A percentile compares a stretch with the other conserved stretches of the same genome.
phyloP scores from a whole-genome alignment of 2,888 invertebrate genomes.

The Meghimatium bilineatum region DNA sequence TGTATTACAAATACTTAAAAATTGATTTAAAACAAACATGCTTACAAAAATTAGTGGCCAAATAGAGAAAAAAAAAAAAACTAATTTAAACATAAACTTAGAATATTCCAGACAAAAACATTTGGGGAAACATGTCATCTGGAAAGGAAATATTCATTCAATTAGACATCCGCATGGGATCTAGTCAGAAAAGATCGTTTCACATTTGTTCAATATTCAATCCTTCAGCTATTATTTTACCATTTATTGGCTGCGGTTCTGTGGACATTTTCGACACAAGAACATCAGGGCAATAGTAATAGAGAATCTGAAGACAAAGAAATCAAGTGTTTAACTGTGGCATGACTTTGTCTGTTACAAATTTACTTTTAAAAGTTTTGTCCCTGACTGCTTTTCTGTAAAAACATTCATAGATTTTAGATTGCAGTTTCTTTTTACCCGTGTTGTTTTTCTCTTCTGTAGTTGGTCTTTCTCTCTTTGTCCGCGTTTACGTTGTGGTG shows the following conservation, averaged over 20 bases:
- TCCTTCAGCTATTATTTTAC: neutral
- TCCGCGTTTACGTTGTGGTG: too few species aligned
- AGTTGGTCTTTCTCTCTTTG: too few species aligned
- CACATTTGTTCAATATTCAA: conserved; percentile 17
- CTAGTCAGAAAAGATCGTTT: neutral
- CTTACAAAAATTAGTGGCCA: too few species aligned
- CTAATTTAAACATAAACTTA: neutral
- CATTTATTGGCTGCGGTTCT: conserved; percentile 10
- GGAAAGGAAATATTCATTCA: conserved; percentile 15
- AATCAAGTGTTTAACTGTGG: neutral
- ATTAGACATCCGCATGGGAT: neutral
- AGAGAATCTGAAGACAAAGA: conserved; percentile 10
- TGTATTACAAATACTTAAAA: too few species aligned
- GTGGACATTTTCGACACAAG: conserved; percentile 13
- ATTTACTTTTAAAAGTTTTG: neutral
- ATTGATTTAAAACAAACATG: too few species aligned
- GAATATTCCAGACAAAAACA: neutral
- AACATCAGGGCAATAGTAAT: neutral
- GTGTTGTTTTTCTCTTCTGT: too few species aligned
- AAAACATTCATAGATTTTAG: too few species aligned
- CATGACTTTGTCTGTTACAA: neutral
- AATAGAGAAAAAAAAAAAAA: neutral
- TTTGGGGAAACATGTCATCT: neutral
- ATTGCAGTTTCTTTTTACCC: too few species aligned
- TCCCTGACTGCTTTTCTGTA: neutral